Conservation (phyloP, 2,797 vertebrate species). For the Chromobotia macracanthus region DNA sequence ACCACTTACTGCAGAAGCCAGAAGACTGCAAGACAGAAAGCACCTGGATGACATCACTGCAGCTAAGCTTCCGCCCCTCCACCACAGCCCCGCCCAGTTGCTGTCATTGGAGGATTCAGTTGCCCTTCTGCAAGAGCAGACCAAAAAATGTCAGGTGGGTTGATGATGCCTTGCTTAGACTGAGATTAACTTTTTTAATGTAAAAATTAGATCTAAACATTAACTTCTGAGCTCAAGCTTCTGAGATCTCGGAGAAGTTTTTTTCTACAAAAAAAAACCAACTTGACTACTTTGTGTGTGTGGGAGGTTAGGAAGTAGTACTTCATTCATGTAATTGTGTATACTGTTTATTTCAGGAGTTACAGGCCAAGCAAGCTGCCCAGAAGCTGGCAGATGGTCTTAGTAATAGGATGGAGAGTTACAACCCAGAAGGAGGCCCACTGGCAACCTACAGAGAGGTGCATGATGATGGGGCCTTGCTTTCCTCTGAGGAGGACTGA, state of each 20-base stretch:
- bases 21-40: conserved; percentile 79
- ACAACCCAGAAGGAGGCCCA: conserved; percentile 80
- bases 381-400: conserved; percentile 89
- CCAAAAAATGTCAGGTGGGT: conserved; percentile 83
- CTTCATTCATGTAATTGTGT: conserved; percentile 20
- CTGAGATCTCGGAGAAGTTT: neutral
- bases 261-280: neutral
- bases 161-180: neutral
- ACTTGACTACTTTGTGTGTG: conserved; percentile 43
- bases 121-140: conserved; percentile 82
- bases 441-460: conserved; percentile 85
- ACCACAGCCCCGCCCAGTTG: conserved; percentile 80
- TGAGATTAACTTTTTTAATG: no score
- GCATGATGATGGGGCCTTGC: conserved; percentile 79
- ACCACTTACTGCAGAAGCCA: conserved; percentile 76
- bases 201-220: no score
- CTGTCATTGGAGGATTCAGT: conserved; percentile 86
- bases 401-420: conserved; percentile 83
- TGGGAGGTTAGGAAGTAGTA: conserved; percentile 40
- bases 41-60: conserved; percentile 92
- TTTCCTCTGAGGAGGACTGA: conserved; percentile 85
- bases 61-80: conserved; percentile 85
- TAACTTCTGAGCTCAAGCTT: neutral
- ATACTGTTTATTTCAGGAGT: conserved; percentile 77
- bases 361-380: conserved; percentile 89